Base-by-base conservation (phyloP, 2,113 vertebrate genomes). In the Onychostruthus taczanowskii region DNA sequence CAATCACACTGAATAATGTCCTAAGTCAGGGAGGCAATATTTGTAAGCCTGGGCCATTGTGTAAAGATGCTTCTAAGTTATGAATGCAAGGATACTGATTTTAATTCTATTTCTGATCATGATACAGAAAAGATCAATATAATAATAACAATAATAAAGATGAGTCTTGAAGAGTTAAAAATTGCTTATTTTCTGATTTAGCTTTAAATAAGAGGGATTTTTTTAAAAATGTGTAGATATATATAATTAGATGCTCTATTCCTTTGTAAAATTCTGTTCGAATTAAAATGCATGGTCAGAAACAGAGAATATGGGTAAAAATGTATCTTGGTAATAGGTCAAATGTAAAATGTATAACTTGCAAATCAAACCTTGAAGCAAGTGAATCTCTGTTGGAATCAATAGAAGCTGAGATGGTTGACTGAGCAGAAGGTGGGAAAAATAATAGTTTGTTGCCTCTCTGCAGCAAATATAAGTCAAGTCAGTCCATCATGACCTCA, bases 381-480 rank as follows among this genome's bases (percentile, higher is more conserved):
- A 89, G 47, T 33, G 73, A 81, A 50, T 90, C 43, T 75, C 46
- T 77, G 27, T 24, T 68, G 76, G 75, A 92, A 92, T 92, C 95
- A 95, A 84, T 92, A 81, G 39, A 17, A 90, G 14, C 59, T 74
- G 89, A 84, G 77, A 70, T 70, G 61, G 64, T 75, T 93, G 91
- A 59, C 73, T 84, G 69, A 95, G 44, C 80, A 84, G 68, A 84
- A 93, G 77, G 86, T 86, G 61, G 39, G 27, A 31, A 94, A 92
- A 97, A 89, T 63, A 94, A 70, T 80, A 83, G 31, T 84, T 86
- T 89, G 26, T 53, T 85, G 33, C 74, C 55, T 93, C 62, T 87
- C 63, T 79, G 46, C 26, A 83, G 41, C 3, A 15, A 95, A 84
- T 41, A 56, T 68, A 92, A 89, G 46, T 92, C 87, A 84, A 84